phyloP scores from a whole-genome alignment of 2,888 invertebrate genomes.

The Drosophila phalerata region DNA sequence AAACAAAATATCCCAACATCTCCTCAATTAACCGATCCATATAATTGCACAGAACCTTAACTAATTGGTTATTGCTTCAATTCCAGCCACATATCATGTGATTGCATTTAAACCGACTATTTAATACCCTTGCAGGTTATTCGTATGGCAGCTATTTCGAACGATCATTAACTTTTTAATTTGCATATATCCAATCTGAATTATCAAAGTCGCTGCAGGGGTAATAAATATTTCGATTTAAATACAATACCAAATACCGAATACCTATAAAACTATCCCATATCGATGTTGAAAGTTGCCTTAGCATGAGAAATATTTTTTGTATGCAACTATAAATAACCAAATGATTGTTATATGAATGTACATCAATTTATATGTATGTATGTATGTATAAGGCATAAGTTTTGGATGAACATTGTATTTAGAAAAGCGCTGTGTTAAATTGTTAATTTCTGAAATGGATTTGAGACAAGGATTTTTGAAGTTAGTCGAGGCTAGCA shows the following conservation, averaged over 20 bases:
- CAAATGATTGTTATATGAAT: conserved; percentile 19
- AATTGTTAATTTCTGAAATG: conserved; percentile 56
- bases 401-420: conserved; percentile 78
- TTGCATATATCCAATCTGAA: neutral
- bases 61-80: conserved; percentile 17
- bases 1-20: neutral
- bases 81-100: conserved; percentile 31
- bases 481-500: conserved; percentile 4
- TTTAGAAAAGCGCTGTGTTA: conserved; percentile 52
- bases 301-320: conserved; percentile 82
- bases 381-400: conserved; percentile 47
- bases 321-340: conserved; percentile 60
- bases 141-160: neutral
- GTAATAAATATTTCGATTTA: neutral
- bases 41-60: conserved; percentile 1
- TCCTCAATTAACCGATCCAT: neutral
- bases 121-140: neutral
- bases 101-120: conserved; percentile 13
- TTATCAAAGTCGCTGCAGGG: neutral
- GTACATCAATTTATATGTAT: conserved; percentile 19
- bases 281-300: conserved; percentile 85
- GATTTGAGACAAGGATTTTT: conserved; percentile 63
- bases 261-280: conserved; percentile 70
- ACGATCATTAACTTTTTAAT: neutral
- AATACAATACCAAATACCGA: conserved; percentile 37